Evolutionary conservation across 2,113 vertebrate genomes (phyloP), one percentile per base, ranked within the genome.

Genomic region (Struthio camelus): DNA sequence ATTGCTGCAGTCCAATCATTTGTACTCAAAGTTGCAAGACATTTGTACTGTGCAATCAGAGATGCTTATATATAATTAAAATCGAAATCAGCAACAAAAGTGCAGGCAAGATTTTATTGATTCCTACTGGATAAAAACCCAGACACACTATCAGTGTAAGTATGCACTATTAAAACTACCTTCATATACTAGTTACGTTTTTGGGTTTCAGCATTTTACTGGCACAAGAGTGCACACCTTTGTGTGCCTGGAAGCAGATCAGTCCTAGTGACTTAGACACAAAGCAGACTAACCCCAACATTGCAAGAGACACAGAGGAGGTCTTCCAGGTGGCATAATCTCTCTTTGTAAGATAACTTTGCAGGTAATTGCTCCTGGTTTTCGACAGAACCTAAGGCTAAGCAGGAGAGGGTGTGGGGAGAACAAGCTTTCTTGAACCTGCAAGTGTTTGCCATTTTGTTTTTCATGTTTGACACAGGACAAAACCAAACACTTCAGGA

Each of bases 81-180:
- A 92, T 75, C 61, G 89, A 83, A 91, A 91, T 69, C 50, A 73
- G 53, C 77, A 75, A 94, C 36, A 87, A 85, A 89, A 89, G 44
- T 6, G 34, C 86, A 92, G 54, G 70, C n/a, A 83, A 48, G 10
- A 80, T 40, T 3, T 2, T 24, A 93, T 92, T 1, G 0, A 87
- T 93, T 91, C 75, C 66, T 56, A 50, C 25, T 79, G 25, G 48
- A 76, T 82, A 93, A 85, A 92, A 92, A 32, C 7, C 2, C 32
- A 85, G 69, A 79, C 42, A 50, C 16, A 1, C 11, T 30, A 89
- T 78, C 58, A 85, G 73, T 76, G 76, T 80, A 80, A n/a, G 56
- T 32, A 53, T 69, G 38, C n/a, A 76, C 70, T 85, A 51, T 40
- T 77, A 91, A 76, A 90, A 87, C 11, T 20, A 72, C 19, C 5